Evolutionary conservation across 2,113 vertebrate species (phyloP).

Genomic region (Anarhynchus alexandrinus): DNA sequence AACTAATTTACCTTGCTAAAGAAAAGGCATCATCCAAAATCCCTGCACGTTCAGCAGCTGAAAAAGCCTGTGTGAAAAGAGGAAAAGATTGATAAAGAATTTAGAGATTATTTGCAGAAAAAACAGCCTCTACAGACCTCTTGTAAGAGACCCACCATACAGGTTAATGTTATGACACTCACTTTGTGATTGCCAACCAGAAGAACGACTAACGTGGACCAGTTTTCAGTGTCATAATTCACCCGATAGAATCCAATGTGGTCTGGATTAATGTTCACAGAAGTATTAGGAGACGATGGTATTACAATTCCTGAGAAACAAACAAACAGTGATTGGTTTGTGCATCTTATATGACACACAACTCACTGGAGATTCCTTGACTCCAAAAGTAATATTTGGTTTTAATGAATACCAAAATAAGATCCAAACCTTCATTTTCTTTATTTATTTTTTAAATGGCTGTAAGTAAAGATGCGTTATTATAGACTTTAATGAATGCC

Average conservation of each 20-base stretch:
- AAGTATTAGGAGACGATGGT: neutral
- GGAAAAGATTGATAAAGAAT: neutral
- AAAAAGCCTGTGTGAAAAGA: slow-evolving; percentile 67
- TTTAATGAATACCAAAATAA: slow-evolving; percentile 18
- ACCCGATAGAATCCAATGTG: slow-evolving; percentile 93
- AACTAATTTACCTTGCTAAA: slow-evolving; percentile 81
- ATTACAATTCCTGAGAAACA: slow-evolving; percentile 72
- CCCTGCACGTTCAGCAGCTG: slow-evolving; percentile 75
- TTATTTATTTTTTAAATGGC: neutral
- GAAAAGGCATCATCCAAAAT: slow-evolving; percentile 82
- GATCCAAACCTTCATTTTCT: neutral
- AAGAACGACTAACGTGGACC: slow-evolving; percentile 67
- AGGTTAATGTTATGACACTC: slow-evolving; percentile 13
- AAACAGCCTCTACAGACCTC: neutral
- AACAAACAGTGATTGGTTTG: slow-evolving; percentile 29
- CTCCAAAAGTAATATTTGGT: neutral
- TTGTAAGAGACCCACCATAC: neutral
- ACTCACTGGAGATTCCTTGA: neutral
- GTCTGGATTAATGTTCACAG: slow-evolving; percentile 84
- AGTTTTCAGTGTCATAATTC: slow-evolving; percentile 80
- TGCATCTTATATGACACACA: neutral
- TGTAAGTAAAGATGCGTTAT: neutral
- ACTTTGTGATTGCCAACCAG: slow-evolving; percentile 71
- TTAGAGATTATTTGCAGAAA: neutral
- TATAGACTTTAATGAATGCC: neutral